Base-by-base conservation (phyloP, 1,140 invertebrate genomes). In the Euura saliciscinereae region DNA sequence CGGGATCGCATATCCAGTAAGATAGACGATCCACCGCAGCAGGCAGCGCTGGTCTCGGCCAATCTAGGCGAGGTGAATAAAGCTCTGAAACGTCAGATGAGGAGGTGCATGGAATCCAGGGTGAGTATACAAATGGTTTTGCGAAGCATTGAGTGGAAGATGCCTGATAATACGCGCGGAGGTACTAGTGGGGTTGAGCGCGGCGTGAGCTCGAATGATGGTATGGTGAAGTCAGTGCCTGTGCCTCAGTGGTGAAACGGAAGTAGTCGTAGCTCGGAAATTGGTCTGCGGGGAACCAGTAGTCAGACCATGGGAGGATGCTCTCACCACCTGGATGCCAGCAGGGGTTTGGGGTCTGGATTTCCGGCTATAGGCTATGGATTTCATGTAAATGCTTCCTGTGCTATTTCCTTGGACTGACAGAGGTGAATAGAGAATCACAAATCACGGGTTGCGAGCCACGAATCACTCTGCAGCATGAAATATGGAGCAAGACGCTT, bases 371-470 rank as follows among this genome's bases (percentile, higher is more conserved):
- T 59, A 28, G 28, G 28, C 28, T 28, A 28, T 28, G 51, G 51
- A 59, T 59, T 59, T 59, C 51, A 59, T 59, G 51, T 59, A 59
- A 59, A 59, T 59, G 51, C 51, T 59, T 59, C 51, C 51, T 59
- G 51, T 8, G 51, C 51, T 59, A 6, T 59, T 59, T 59, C 51
- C 51, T 59, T 59, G 51, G 51, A 59, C 51, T n/a, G 51, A n/a
- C 13, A n/a, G 51, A 59, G 51, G 6, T 59, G 51, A 59, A 59
- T 59, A 59, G 51, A 3, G 13, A 59, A 59, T 59, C 51, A 59
- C 51, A n/a, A 59, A n/a, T 3, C 3, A n/a, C 51, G 51, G 6
- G 8, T 6, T 4, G 13, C 51, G 51, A 3, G 13, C 13, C 3
- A 6, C 3, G 51, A 59, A 59, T 59, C 51, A 59, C 6, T 59